Evolutionary conservation across 2,113 vertebrate species (phyloP).

Genomic region (Gulo gulo): DNA sequence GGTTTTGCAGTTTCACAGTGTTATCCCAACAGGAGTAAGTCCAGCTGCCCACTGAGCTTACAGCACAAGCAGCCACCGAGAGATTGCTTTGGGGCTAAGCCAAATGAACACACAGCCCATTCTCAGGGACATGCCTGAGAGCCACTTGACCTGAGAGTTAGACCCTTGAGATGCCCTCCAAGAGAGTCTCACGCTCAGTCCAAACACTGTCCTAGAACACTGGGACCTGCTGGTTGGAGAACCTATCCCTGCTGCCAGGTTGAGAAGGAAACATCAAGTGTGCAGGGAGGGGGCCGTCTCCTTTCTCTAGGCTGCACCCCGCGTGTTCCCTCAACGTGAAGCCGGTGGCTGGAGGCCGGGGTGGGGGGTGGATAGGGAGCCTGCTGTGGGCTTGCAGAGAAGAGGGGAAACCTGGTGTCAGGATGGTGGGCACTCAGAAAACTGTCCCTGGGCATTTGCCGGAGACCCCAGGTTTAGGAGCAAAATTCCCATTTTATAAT

Average conservation of each 20-base stretch:
- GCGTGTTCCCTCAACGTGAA: fast-evolving
- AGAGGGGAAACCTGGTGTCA: background rate
- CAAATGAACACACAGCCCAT: background rate
- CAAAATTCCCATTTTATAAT: background rate
- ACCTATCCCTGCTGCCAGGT: fast-evolving
- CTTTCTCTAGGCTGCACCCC: background rate
- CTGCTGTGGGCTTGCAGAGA: background rate
- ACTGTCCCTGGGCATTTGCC: background rate
- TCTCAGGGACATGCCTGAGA: background rate
- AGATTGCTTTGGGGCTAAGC: background rate
- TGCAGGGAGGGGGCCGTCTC: background rate
- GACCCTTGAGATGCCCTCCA: background rate
- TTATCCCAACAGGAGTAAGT: background rate
- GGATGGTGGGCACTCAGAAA: background rate
- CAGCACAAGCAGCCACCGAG: background rate
- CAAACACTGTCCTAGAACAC: too few relatives aligned
- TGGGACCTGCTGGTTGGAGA: background rate
- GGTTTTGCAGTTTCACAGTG: background rate
- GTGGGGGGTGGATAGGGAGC: background rate
- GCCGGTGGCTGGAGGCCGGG: background rate
- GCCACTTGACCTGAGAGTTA: background rate
- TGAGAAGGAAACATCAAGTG: background rate
- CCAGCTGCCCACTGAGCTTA: background rate
- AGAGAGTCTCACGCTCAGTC: background rate
- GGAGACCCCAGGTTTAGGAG: background rate